Conservation (phyloP, 2,888 invertebrate species). For the Tiliacea aurago region DNA sequence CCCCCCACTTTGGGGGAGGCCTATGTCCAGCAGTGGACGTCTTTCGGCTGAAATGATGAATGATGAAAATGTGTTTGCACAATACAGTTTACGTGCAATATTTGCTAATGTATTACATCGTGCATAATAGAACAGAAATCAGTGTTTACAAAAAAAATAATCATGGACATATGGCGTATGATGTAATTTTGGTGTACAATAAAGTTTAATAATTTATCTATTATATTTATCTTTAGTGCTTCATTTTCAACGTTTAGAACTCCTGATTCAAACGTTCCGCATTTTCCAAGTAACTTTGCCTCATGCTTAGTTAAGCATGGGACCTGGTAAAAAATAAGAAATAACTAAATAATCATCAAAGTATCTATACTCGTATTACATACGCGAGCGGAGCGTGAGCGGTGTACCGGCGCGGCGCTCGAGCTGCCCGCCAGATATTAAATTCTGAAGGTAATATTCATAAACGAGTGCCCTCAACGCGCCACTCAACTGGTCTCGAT, state of each 20-base stretch:
- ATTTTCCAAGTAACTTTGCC: background rate
- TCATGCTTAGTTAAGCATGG: too few relatives aligned
- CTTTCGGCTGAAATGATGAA: too few relatives aligned
- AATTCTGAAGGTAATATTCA: slow-evolving; percentile 65
- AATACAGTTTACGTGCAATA: background rate
- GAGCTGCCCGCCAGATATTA: slow-evolving; percentile 63
- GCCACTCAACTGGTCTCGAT: slow-evolving; percentile 40
- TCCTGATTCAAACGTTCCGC: background rate
- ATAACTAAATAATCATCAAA: slow-evolving; percentile 17
- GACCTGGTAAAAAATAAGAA: background rate
- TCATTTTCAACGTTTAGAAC: background rate
- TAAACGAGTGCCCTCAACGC: slow-evolving; percentile 55
- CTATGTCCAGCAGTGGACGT: too few relatives aligned
- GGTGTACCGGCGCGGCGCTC: too few relatives aligned
- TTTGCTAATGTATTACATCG: background rate
- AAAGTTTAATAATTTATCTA: background rate
- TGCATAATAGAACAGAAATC: background rate
- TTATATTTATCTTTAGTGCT: background rate
- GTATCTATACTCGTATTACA: slow-evolving; percentile 7
- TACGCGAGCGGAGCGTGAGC: too few relatives aligned
- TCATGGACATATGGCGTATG: background rate
- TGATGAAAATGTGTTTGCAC: too few relatives aligned
- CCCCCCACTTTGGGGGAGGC: too few relatives aligned
- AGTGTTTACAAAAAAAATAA: too few relatives aligned
- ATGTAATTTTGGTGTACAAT: background rate